Base-by-base conservation (phyloP, 2,113 vertebrate genomes). In the Electrona antarctica region DNA sequence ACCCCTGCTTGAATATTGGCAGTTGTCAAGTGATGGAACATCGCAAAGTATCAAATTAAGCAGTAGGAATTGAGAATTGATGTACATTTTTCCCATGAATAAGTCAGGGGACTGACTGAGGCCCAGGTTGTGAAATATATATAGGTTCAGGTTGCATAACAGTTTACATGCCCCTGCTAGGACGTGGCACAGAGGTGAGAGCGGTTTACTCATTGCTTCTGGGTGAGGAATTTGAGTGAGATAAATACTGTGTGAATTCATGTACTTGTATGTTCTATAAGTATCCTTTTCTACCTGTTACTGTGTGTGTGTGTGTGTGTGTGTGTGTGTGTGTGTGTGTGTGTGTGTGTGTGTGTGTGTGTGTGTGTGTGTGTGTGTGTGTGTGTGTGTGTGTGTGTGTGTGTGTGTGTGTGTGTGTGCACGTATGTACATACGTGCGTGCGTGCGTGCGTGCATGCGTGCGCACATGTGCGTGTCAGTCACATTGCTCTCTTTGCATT, bases 91-190 rank as follows among this genome's bases (percentile, higher is more conserved):
- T 70, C 64, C 57, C 49, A 74, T 73, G 33, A 89, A 84, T 84
- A 74, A 81, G 83, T 77, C 79, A 85, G 88, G 78, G 73, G 80
- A 87, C 74, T 66, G 74, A 73, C 73, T 62, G 71, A 69, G 65
- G 58, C 77, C 70, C 60, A 63, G 76, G 69, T 89, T 90, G 80
- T 80, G 87, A 87, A 90, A 90, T 48, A 59, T 82, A 21, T 21
- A 21, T 21, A 21, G 21, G 21, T 21, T 21, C 21, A 79, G 77
- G 77, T 88, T 88, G 71, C 77, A 79, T 83, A 89, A 90, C 81
- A 68, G 81, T 84, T 85, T 79, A 85, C 80, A 81, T 81, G 75
- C 60, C 41, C 61, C 63, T 85, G 63, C 69, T 74, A 83, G 77
- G 68, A 77, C 77, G 56, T 78, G 62, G 85, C 79, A 64, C 81